These are phyloP conservation scores for Polietes domitor DNA, from an alignment of 2,888 invertebrate species.

Conservation along the genomic window DNA sequence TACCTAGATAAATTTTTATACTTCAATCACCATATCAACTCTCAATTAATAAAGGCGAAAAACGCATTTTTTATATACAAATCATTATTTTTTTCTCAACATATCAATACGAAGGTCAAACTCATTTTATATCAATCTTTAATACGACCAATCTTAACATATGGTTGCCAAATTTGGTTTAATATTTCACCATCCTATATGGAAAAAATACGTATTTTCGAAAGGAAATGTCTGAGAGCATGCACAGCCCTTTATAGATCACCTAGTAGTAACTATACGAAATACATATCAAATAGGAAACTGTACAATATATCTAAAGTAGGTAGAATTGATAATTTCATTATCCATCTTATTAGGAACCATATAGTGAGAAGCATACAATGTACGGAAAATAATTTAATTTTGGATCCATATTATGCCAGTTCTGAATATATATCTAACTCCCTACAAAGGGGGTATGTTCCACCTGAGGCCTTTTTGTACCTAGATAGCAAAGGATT, in stretches of 20 bases:
- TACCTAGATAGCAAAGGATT: too few species aligned
- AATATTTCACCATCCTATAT: not conserved
- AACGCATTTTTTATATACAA: not conserved
- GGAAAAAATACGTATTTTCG: not conserved
- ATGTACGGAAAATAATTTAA: too few species aligned
- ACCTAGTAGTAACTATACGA: not conserved
- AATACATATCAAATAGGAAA: not conserved
- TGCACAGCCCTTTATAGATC: not conserved
- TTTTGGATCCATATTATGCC: too few species aligned
- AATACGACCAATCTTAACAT: not conserved
- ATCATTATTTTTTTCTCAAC: not conserved
- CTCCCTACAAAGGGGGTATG: too few species aligned
- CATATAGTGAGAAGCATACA: too few species aligned
- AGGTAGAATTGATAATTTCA: too few species aligned
- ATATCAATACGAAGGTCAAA: not conserved
- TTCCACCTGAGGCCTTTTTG: too few species aligned
- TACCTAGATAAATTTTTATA: too few species aligned
- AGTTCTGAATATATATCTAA: too few species aligned
- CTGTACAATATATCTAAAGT: too few species aligned
- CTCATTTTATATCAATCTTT: not conserved
- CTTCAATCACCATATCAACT: not conserved
- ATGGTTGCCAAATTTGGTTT: not conserved
- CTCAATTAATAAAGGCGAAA: not conserved
- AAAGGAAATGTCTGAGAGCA: not conserved
- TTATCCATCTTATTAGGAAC: too few species aligned